Conservation (phyloP, 2,113 vertebrate genomes). For the Columba janthina region DNA sequence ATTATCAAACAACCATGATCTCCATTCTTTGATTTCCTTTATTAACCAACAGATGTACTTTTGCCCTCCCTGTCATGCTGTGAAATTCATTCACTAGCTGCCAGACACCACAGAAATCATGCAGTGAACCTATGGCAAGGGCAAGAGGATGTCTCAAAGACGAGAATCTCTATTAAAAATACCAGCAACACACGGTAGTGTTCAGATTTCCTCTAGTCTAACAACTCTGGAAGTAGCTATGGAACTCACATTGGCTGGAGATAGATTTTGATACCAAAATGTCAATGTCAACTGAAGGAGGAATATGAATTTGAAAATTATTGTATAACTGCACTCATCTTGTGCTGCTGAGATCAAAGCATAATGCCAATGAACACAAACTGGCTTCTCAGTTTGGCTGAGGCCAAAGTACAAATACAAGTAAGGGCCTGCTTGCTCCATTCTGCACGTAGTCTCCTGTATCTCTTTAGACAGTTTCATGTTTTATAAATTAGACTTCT, state of each 20-base stretch:
- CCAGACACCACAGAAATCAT: not conserved
- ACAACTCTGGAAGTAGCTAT: not conserved
- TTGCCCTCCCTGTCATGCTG: not conserved
- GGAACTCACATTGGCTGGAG: not conserved
- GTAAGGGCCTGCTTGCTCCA: not conserved
- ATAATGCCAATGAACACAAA: not conserved
- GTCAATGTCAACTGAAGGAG: not conserved
- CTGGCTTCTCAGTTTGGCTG: not conserved
- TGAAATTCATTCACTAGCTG: not conserved
- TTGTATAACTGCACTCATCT: not conserved
- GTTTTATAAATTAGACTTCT: not conserved
- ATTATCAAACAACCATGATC: not conserved
- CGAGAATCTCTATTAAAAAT: not conserved
- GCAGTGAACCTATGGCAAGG: not conserved
- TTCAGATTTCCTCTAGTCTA: not conserved
- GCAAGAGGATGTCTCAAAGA: not conserved
- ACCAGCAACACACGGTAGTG: not conserved
- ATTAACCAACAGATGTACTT: not conserved
- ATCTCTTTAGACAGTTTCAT: not conserved
- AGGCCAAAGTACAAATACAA: not conserved
- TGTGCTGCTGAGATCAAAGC: not conserved
- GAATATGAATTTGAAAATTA: not conserved
- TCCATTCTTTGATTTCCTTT: not conserved
- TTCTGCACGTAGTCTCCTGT: not conserved
- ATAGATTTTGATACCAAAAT: not conserved